Evolutionary conservation across 2,888 invertebrate genomes (phyloP), one percentile per base, ranked within the genome.

Genomic region (Amiota minor): DNA sequence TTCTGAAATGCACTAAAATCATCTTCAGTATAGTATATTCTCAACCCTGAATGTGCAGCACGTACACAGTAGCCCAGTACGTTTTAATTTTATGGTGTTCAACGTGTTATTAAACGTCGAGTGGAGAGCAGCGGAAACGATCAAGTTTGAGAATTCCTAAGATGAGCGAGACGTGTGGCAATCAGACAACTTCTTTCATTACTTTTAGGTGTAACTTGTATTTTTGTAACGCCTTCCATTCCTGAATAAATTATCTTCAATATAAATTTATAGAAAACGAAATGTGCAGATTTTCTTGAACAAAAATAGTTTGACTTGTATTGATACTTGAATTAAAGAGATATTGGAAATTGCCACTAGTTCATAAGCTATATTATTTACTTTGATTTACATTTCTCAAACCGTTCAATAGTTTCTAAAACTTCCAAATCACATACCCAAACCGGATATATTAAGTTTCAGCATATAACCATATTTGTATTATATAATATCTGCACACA

Each of bases 201-300:
- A 59, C 59, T 59, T 59, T 59, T 20, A 59, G 59, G 59, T 59
- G 59, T 59, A 59, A 18, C 59, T 59, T 16, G 59, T 23, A 59
- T 59, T 59, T 23, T 16, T 23, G 59, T 59, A 59, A 59, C 59
- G 59, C 59, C 59, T 59, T 59, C 59, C 59, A 59, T 18, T 20
- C 23, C 20, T 59, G 59, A 59, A 59, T 59, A 59, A 59, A 59
- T 59, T 59, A 59, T 59, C 59, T 59, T 9, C 18, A 59, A 59
- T 59, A 59, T 59, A 59, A 59, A 59, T 59, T 59, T 59, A 59
- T 59, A 59, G 18, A 59, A 59, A 59, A 59, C 59, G 59, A 35
- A 35, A 35, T 6, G 2, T 35, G 35, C 2, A 35, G 35, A 35
- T 35, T 35, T 35, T 35, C 35, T 35, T 35, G 4, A 6, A 35